A percentile compares a stretch with the other conserved stretches of the same genome.
Conservation (phyloP, 23 tunicate species). For the Trididemnum clinides region DNA sequence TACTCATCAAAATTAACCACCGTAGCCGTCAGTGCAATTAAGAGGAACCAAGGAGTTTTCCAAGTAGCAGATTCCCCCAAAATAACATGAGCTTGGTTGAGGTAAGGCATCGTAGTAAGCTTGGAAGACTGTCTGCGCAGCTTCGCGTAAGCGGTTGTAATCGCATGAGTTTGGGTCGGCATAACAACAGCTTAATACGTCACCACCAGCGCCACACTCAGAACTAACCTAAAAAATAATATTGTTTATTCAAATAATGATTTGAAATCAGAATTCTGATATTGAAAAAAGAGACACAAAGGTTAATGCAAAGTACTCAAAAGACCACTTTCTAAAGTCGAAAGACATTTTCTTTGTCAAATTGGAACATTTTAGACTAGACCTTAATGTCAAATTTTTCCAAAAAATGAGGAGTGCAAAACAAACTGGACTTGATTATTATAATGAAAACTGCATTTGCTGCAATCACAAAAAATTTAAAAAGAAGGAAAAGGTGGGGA, state of each 20-base stretch:
- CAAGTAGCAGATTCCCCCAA: constrained; percentile 77
- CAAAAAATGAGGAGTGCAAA: no score
- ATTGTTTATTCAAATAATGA: background rate
- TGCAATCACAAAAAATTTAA: no score
- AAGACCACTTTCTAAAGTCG: no score
- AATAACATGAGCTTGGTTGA: constrained; percentile 62
- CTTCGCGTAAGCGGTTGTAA: constrained; percentile 27
- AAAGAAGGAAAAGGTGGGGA: no score
- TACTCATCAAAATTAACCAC: constrained; percentile 22
- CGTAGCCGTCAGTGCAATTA: constrained; percentile 58
- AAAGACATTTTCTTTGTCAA: no score
- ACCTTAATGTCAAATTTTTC: no score
- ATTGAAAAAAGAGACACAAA: no score
- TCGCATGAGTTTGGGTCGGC: constrained; percentile 44
- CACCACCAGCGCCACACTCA: constrained; percentile 40
- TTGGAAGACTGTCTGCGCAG: constrained; percentile 73
- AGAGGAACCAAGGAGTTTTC: constrained; percentile 34
- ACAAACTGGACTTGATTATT: no score
- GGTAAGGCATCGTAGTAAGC: constrained; percentile 73
- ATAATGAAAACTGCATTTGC: no score
- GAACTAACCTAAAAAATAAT: constrained; percentile 31
- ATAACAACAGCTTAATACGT: constrained; percentile 58
- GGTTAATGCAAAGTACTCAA: no score
- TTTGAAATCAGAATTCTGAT: no score
- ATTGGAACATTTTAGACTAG: no score